phyloP scores from a whole-genome alignment of 2,888 invertebrate species.

The Trissolcus japonicus region DNA sequence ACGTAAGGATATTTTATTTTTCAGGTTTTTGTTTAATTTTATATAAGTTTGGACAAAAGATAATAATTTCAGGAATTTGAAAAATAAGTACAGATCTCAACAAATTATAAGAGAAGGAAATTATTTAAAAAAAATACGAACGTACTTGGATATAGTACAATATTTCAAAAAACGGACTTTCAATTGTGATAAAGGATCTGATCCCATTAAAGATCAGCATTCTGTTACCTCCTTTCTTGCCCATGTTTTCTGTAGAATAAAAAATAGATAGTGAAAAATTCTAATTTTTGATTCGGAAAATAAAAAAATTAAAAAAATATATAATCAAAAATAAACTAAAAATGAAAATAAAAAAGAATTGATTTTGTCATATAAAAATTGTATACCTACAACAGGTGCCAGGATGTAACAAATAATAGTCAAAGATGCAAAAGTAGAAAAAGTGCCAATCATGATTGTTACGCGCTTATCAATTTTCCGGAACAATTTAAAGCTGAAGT shows the following conservation, averaged over 20 bases:
- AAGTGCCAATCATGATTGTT: background rate
- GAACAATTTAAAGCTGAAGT: background rate
- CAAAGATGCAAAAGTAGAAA: background rate
- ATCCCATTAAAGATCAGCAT: conserved; percentile 1
- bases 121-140: too few species aligned
- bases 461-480: background rate
- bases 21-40: too few species aligned
- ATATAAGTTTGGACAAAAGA: too few species aligned
- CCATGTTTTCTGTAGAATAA: conserved; percentile 6
- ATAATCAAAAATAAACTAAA: too few species aligned
- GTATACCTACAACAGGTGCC: background rate
- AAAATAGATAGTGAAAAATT: background rate
- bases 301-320: too few species aligned
- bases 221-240: conserved; percentile 5
- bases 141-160: background rate
- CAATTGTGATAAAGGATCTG: background rate
- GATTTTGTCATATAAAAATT: background rate
- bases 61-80: too few species aligned
- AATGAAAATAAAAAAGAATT: background rate
- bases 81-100: too few species aligned
- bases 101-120: too few species aligned
- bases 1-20: too few species aligned
- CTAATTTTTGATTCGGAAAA: background rate
- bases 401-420: background rate
- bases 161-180: conserved; percentile 7